phyloP scores from a whole-genome alignment of 2,888 invertebrate species.

The Timema cristinae region DNA sequence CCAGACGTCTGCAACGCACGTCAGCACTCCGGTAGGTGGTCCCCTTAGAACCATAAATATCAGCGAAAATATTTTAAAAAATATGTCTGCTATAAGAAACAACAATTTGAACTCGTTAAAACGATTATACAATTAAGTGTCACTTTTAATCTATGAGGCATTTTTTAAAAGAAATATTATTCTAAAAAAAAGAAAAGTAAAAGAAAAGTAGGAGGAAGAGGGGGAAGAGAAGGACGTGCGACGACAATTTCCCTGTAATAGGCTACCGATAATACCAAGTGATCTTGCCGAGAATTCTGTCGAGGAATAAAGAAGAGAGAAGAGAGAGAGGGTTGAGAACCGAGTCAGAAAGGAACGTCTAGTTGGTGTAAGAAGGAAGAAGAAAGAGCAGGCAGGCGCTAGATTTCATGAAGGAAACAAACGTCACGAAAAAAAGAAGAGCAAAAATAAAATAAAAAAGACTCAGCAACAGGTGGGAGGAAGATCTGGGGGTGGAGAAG shows the following conservation, averaged over 20 bases:
- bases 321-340: not conserved
- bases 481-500: conserved; percentile 12
- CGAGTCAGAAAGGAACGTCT: not conserved
- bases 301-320: not conserved
- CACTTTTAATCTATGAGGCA: too few relatives aligned
- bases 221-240: too few relatives aligned
- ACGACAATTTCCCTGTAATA: conserved; percentile 4
- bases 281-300: not conserved
- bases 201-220: too few relatives aligned
- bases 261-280: conserved; percentile 10
- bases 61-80: too few relatives aligned
- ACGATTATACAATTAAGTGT: too few relatives aligned
- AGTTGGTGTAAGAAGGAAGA: not conserved
- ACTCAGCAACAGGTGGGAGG: not conserved
- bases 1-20: too few relatives aligned
- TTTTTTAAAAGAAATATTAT: too few relatives aligned
- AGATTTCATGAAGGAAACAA: conserved; percentile 16
- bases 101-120: too few relatives aligned
- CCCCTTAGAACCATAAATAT: too few relatives aligned
- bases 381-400: conserved; percentile 9
- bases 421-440: conserved; percentile 6
- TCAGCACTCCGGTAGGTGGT: too few relatives aligned
- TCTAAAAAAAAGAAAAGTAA: too few relatives aligned
- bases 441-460: not conserved
- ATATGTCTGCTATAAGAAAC: too few relatives aligned